These are phyloP conservation scores for Andricus quercusramuli DNA, from an alignment of 2,888 invertebrate genomes.

Conservation along the genomic window DNA sequence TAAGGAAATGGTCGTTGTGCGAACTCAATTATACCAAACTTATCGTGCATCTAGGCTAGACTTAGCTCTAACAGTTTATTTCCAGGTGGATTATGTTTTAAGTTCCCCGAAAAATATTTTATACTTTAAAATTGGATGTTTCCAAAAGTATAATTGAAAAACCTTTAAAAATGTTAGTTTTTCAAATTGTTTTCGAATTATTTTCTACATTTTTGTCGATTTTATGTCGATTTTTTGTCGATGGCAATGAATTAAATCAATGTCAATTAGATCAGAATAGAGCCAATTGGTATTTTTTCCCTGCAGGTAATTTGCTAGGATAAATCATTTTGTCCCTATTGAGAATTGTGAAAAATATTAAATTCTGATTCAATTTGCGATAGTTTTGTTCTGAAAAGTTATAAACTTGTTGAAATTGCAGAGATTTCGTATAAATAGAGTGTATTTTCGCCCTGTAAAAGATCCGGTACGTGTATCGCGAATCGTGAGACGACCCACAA, in stretches of 20 bases:
- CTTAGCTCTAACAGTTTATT: slow-evolving; percentile 12
- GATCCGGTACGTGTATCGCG: slow-evolving; percentile 26
- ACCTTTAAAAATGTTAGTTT: neutral
- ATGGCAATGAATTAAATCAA: slow-evolving; percentile 15
- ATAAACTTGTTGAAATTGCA: neutral
- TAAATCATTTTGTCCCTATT: neutral
- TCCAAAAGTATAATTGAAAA: neutral
- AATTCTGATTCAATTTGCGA: neutral
- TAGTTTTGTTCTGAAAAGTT: neutral
- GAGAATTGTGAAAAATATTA: neutral
- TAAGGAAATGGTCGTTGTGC: slow-evolving; percentile 38
- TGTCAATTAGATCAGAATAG: slow-evolving; percentile 19
- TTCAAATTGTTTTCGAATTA: neutral
- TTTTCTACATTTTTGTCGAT: no score
- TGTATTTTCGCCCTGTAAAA: slow-evolving; percentile 12
- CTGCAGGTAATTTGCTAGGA: neutral
- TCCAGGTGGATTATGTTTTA: slow-evolving; percentile 13
- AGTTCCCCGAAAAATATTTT: neutral
- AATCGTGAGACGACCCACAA: slow-evolving; percentile 34
- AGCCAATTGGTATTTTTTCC: slow-evolving; percentile 25
- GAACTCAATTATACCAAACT: slow-evolving; percentile 33
- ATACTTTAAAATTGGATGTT: neutral
- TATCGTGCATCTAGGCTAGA: slow-evolving; percentile 14
- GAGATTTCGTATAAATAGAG: neutral
- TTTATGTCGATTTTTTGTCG: no score